Percentiles rank a stretch among this genome's conserved stretches.
These are phyloP conservation scores for Riptortus pedestris DNA, from an alignment of 1,140 invertebrate species.

Conservation along the genomic window DNA sequence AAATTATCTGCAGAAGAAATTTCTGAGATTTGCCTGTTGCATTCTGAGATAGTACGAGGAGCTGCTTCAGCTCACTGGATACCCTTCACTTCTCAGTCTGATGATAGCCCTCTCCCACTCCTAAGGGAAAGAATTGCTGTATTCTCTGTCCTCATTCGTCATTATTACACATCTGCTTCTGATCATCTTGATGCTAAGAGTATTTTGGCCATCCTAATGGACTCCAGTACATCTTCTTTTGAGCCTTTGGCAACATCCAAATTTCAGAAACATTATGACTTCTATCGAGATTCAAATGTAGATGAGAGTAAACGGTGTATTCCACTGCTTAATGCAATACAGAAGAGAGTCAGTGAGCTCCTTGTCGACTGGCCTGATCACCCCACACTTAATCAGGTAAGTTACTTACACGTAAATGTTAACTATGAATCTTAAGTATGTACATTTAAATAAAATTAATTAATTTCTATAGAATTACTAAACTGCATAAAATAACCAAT, in stretches of 20 bases:
- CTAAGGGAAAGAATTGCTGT: constrained; percentile 46
- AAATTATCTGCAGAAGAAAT: constrained; percentile 44
- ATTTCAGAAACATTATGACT: constrained; percentile 46
- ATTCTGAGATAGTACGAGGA: constrained; percentile 46
- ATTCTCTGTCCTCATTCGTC: constrained; percentile 41
- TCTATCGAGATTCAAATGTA: constrained; percentile 78
- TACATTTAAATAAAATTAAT: too few species aligned
- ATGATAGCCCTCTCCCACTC: constrained; percentile 34
- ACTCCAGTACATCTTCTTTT: not conserved
- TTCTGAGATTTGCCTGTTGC: constrained; percentile 45
- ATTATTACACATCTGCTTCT: constrained; percentile 36
- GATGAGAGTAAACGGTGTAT: constrained; percentile 61
- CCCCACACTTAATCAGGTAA: constrained; percentile 68
- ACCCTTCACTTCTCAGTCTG: constrained; percentile 21
- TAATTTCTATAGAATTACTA: too few species aligned
- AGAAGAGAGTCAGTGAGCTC: constrained; percentile 52
- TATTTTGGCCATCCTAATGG: not conserved
- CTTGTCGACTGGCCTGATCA: constrained; percentile 80
- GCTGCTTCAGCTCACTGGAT: constrained; percentile 50
- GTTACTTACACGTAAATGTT: too few species aligned
- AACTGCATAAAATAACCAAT: too few species aligned
- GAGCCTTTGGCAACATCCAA: constrained; percentile 8
- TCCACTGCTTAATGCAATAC: constrained; percentile 53
- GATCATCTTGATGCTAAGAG: not conserved
- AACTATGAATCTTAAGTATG: too few species aligned